Evolutionary conservation across 2,888 invertebrate species (phyloP), one percentile per base, ranked within the genome.

Genomic region (Stenotaenia linearis): DNA sequence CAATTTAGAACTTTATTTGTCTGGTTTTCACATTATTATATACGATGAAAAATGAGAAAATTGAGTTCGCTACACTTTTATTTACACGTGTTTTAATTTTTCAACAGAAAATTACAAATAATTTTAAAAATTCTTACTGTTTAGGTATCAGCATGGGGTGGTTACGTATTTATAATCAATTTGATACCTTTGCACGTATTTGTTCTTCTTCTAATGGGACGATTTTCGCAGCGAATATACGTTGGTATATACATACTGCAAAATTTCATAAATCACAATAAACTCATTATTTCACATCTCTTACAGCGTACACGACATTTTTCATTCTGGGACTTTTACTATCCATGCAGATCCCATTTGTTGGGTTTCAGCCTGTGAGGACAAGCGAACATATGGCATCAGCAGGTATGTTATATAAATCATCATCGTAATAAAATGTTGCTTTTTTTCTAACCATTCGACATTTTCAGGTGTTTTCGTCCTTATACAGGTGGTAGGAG

Each of bases 331-430:
- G 98, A 23, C 89, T 98, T 69, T 88, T 99, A 81, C 90, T 97
- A 84, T 98, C 98, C 79, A 99, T 99, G 99, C 98, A 99, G 88
- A 86, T 89, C 79, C 89, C 89, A 69, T 89, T 90, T 84, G 89
- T 90, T 79, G 98, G 98, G 25, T 99, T 99, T 88, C 99, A 99
- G 88, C 99, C 99, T 9, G 97, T 99, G 81, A 90, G 98, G 79
- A 99, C 99, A 2, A 97, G 97, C 85, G 99, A 99, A 88, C 99
- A 99, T 85, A 99, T 99, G 99, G 98, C 99, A 50, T 97, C 99
- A 45, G 92, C 94, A 84, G 94, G 93, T 93, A 12, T 21, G 15
- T 74, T 3, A 4, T 74, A 12, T 7, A n/a, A n/a, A n/a, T n/a
- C n/a, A n/a, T n/a, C n/a, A n/a, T n/a, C n/a, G n/a, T n/a, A n/a